Evolutionary conservation across 1,140 invertebrate species (phyloP), one percentile per base, ranked within the genome.

Genomic region (Drosophila kikkawai): DNA sequence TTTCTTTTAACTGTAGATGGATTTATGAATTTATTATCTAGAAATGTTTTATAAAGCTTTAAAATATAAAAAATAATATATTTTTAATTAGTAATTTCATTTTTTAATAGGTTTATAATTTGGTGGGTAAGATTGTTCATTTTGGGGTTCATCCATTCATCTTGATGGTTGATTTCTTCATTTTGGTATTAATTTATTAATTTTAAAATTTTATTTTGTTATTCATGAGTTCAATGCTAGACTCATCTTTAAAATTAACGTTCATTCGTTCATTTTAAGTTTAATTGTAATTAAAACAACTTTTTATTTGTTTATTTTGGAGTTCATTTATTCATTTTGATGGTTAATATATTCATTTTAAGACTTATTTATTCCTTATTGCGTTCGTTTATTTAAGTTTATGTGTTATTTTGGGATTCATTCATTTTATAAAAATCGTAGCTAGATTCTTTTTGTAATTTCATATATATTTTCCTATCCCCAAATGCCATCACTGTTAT

Each of bases 1-100:
- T 13, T 17, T 29, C 1, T 17, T 48, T 15, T 8, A 1, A n/a
- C 2, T 11, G 9, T 0, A 26, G 0, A 2, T 45, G 0, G 0
- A 1, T n/a, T 1, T 9, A 9, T n/a, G 1, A 6, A 1, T 9
- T 9, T 47, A 48, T 2, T 11, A 6, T 29, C 13, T 48, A 9
- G 9, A 9, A 29, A 6, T 41, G n/a, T 41, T 7, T 41, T 34
- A 34, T 34, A 34, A 29, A 29, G 8, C 42, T 44, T 5, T 2
- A 9, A 11, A 11, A 0, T 4, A 4, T 45, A 1, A 19, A 29
- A 7, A 29, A 1, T 0, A 7, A 29, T 29, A 29, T 0, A 29
- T 29, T 29, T 13, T 5, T 6, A 44, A 19, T 6, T 2, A 12
- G 26, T 29, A 22, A 12, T n/a, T n/a, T 44, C 4, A 44, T 44